phyloP scores from a whole-genome alignment of 1,140 invertebrate genomes.

The Drosophila kikkawai region DNA sequence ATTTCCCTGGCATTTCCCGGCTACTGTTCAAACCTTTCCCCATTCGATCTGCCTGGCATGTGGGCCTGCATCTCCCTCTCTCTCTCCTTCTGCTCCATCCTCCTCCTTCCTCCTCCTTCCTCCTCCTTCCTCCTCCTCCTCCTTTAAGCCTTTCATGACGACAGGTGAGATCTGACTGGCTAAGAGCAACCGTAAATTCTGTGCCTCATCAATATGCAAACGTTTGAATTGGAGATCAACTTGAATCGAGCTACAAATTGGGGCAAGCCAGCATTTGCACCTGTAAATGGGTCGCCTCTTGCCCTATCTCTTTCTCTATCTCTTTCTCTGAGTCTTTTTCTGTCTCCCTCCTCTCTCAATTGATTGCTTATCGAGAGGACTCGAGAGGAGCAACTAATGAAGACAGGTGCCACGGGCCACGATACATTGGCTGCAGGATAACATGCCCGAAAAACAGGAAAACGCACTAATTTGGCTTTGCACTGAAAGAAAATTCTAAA shows the following conservation, averaged over 20 bases:
- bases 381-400: conserved; percentile 59
- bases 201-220: conserved; percentile 55
- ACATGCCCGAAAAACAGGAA: conserved; percentile 14
- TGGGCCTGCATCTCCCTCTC: background rate
- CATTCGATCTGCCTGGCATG: conserved; percentile 23
- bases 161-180: conserved; percentile 23
- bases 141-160: conserved; percentile 13
- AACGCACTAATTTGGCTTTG: background rate
- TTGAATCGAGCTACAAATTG: conserved; percentile 43
- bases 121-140: background rate
- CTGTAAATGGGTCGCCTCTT: conserved; percentile 42
- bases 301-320: background rate
- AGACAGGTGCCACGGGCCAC: conserved; percentile 63
- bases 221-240: background rate
- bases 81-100: too few relatives aligned
- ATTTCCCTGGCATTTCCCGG: background rate
- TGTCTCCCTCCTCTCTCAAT: conserved; percentile 22
- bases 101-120: background rate
- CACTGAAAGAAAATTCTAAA: conserved; percentile 8
- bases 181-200: conserved; percentile 16
- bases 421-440: conserved; percentile 1
- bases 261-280: conserved; percentile 61
- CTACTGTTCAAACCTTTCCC: conserved; percentile 17
- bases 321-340: background rate
- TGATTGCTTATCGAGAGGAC: conserved; percentile 64